Percentiles rank a stretch among this genome's conserved stretches.
These are phyloP conservation scores for Leucoma salicis DNA, from an alignment of 2,888 invertebrate species.

Conservation along the genomic window DNA sequence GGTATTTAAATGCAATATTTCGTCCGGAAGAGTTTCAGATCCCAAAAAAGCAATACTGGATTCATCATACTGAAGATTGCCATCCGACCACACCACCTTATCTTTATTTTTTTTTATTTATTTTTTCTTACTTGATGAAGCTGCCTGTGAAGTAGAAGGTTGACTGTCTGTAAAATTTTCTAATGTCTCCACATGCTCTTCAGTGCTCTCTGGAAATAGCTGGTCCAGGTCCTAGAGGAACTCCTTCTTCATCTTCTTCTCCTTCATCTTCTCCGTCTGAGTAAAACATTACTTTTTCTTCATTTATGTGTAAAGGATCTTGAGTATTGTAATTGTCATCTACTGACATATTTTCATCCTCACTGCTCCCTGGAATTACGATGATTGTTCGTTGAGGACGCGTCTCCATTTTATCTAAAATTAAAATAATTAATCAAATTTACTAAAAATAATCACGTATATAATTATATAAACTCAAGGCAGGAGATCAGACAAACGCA, in stretches of 20 bases:
- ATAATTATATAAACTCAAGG: not conserved
- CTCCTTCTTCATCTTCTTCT: conserved; percentile 3
- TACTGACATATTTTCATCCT: conserved; percentile 2
- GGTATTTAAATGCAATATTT: conserved; percentile 13
- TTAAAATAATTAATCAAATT: not conserved
- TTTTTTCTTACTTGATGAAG: not conserved
- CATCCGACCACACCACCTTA: not conserved
- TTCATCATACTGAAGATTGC: conserved; percentile 1
- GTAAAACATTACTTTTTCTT: conserved; percentile 1
- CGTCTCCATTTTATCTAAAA: conserved; percentile 1
- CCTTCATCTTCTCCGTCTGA: conserved; percentile 3
- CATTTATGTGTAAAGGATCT: conserved; percentile 4
- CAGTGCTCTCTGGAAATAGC: not conserved
- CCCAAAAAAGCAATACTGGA: conserved; percentile 9
- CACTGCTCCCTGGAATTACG: conserved; percentile 4
- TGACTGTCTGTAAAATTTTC: not conserved
- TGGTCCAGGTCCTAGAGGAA: not conserved
- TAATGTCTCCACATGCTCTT: not conserved
- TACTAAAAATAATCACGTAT: not conserved
- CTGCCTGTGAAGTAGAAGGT: conserved; percentile 1
- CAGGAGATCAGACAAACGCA: not conserved
- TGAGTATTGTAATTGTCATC: conserved; percentile 4
- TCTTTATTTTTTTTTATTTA: not conserved
- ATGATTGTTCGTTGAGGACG: conserved; percentile 2
- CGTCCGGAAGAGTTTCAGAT: conserved; percentile 15